Percentiles rank a stretch among this genome's conserved stretches.
phyloP scores from a whole-genome alignment of 2,113 vertebrate species.

The Lanius collurio region DNA sequence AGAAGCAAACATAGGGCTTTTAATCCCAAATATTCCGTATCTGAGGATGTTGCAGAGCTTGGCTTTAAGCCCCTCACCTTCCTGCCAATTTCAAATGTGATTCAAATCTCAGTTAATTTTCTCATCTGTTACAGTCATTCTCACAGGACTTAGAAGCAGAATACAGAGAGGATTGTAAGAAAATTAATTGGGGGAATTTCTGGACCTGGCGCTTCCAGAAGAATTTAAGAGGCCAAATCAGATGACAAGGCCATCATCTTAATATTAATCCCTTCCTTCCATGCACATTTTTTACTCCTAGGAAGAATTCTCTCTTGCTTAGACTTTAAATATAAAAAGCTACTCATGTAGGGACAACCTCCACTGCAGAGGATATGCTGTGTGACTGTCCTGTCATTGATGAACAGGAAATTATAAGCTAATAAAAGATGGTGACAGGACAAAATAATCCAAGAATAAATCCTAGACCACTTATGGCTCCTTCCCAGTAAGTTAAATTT shows the following conservation, averaged over 20 bases:
- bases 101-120: constrained; percentile 18
- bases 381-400: not conserved
- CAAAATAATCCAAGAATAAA: constrained; percentile 2
- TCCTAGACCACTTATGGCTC: not conserved
- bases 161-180: not conserved
- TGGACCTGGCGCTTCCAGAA: not conserved
- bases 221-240: constrained; percentile 21
- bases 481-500: not conserved
- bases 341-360: not conserved
- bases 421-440: not conserved
- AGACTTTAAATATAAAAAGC: not conserved
- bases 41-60: not conserved
- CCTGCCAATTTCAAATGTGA: constrained; percentile 18
- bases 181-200: not conserved
- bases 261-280: constrained; percentile 3
- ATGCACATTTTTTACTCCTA: not conserved
- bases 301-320: not conserved
- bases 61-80: not conserved
- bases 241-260: not conserved
- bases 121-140: not conserved
- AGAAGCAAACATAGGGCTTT: constrained; percentile 6
- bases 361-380: not conserved
- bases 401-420: not conserved
- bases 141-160: constrained; percentile 4
- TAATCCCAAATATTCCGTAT: not conserved